Evolutionary conservation across 2,113 vertebrate species (phyloP).

Genomic region (Petrocephalus zakoni): DNA sequence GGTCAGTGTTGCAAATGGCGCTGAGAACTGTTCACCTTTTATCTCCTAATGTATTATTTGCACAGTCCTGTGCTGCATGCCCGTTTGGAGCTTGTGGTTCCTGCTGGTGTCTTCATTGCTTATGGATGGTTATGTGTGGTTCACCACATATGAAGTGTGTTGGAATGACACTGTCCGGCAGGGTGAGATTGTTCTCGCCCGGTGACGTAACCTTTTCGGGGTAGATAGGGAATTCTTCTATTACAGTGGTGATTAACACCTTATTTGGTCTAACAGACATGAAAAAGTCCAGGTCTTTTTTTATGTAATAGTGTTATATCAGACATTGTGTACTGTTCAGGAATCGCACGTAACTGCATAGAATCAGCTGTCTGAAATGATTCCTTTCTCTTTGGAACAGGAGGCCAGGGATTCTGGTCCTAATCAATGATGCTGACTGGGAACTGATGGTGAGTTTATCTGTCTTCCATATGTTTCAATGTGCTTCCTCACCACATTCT

Average conservation of each 20-base stretch:
- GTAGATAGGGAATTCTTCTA: background rate
- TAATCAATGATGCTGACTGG: slow-evolving; percentile 97
- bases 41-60: background rate
- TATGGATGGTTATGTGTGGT: background rate
- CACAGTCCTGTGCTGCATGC: background rate
- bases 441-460: slow-evolving; percentile 87
- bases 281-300: background rate
- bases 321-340: background rate
- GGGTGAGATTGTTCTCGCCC: background rate
- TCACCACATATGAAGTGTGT: background rate
- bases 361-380: background rate
- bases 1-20: background rate
- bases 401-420: slow-evolving; percentile 93
- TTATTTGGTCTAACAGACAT: background rate
- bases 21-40: background rate
- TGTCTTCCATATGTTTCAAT: slow-evolving; percentile 8
- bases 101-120: background rate
- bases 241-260: background rate
- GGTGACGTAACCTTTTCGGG: background rate
- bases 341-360: background rate
- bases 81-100: background rate
- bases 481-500: background rate
- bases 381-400: slow-evolving; percentile 50
- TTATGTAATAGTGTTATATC: background rate
- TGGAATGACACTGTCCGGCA: background rate